Base-by-base conservation (phyloP, 2,888 invertebrate genomes). In the Melieria omissa region DNA sequence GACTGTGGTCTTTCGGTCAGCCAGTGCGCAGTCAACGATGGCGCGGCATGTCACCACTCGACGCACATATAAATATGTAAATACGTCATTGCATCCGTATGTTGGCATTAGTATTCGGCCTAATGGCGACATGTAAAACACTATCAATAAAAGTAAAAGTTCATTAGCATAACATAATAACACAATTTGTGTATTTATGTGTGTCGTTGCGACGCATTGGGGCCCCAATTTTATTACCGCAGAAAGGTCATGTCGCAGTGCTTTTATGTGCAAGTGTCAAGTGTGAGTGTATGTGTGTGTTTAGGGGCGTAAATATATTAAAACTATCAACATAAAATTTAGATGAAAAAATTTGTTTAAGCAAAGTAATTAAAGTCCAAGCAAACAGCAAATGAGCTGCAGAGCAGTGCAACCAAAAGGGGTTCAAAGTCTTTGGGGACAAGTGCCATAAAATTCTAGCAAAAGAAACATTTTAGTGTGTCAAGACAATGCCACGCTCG, bases 91-190 rank as follows among this genome's bases (percentile, higher is more conserved):
- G 29, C 29, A 29, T 29, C 2, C 29, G 29, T 29, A 29, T 29
- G 29, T 29, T 29, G 29, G 29, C 29, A 66, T 66, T 55, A 55
- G 45, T 49, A 52, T 61, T 44, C 29, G 6, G 29, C 5, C 45
- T 45, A 66, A 57, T 57, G 65, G 61, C 49, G 41, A 47, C 70
- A 64, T 63, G 63, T 64, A 57, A 70, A 64, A 62, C 70, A 70
- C 45, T 69, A 70, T 70, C 70, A 64, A 70, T 70, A 64, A 70
- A 63, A 70, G 57, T 64, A 70, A 70, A 70, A 70, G 57, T 64
- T 70, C 70, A 64, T 70, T 70, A 70, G 70, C 64, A 64, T 69
- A 69, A 69, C 62, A 62, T 69, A 69, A 69, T 52, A 68, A 69
- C 9, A 61, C 44, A 49, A 69, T 69, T 69, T 66, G 54, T 54